phyloP scores from a whole-genome alignment of 1,140 invertebrate genomes.

The Stenopsyche tienmushanensis region DNA sequence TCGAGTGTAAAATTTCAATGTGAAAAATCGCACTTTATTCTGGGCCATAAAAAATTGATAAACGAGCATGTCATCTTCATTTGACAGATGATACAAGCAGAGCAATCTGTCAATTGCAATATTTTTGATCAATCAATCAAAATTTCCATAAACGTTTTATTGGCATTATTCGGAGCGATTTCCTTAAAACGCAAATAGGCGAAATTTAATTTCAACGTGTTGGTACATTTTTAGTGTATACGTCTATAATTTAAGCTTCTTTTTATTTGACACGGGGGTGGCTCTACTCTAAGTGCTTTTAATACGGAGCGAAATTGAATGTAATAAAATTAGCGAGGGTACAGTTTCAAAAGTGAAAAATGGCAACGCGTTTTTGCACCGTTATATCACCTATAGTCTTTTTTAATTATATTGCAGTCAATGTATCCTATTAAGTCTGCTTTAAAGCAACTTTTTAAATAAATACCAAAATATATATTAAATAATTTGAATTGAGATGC shows the following conservation, averaged over 20 bases:
- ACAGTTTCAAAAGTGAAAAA: constrained; percentile 34
- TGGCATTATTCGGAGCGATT: constrained; percentile 13
- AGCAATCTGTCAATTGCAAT: constrained; percentile 18
- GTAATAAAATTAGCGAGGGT: constrained; percentile 38
- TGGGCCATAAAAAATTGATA: constrained; percentile 16
- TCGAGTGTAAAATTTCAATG: background rate
- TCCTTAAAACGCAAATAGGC: too few relatives aligned
- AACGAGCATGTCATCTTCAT: background rate
- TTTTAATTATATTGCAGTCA: background rate
- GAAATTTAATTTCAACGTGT: too few relatives aligned
- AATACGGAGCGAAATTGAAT: constrained; percentile 38
- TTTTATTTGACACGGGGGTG: constrained; percentile 4
- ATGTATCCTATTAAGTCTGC: background rate
- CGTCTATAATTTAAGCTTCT: too few relatives aligned
- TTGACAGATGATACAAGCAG: constrained; percentile 3
- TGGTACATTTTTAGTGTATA: too few relatives aligned
- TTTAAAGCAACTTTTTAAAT: background rate
- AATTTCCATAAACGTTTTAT: too few relatives aligned
- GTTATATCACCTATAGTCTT: background rate
- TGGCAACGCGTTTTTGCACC: constrained; percentile 31
- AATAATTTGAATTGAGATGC: background rate
- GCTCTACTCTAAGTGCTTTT: constrained; percentile 32
- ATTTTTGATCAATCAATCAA: constrained; percentile 24
- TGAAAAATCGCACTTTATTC: too few relatives aligned
- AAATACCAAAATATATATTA: background rate